A percentile compares a stretch with the other conserved stretches of the same genome.
These are phyloP conservation scores for Scylla paramamosain DNA, from an alignment of 1,140 invertebrate species.

Conservation along the genomic window DNA sequence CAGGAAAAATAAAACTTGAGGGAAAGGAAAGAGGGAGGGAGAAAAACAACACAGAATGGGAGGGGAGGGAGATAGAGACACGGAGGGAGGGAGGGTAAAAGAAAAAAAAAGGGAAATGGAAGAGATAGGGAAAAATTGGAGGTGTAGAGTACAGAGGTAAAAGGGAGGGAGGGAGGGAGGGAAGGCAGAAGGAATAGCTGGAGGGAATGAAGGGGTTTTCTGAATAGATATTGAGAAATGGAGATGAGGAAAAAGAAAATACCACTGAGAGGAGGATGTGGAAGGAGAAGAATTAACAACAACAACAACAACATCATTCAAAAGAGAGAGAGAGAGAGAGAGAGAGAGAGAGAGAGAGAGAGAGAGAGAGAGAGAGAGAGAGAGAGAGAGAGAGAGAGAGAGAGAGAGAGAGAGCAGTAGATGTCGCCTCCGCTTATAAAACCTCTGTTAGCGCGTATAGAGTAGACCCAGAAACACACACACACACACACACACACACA, in stretches of 20 bases:
- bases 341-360: not conserved
- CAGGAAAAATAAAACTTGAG: not conserved
- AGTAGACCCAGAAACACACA: not conserved
- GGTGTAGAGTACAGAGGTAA: not conserved
- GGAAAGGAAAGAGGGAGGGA: not conserved
- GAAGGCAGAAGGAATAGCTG: not conserved
- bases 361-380: conserved; percentile 38
- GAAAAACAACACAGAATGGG: not conserved
- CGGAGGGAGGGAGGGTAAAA: not conserved
- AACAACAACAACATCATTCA: too few species aligned
- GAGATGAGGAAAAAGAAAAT: not conserved
- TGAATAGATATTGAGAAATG: not conserved
- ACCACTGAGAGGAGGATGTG: too few species aligned
- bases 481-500: conserved; percentile 16
- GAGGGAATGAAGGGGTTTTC: not conserved
- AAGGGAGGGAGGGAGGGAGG: not conserved
- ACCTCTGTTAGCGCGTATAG: too few species aligned
- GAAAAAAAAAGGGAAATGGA: not conserved
- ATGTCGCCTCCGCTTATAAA: too few species aligned
- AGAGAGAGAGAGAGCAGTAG: not conserved
- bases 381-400: conserved; percentile 30
- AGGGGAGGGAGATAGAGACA: not conserved
- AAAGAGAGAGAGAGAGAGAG: conserved; percentile 5
- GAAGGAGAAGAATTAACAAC: too few species aligned
- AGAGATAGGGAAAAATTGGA: not conserved